Percentiles rank a stretch among this genome's conserved stretches.
Conservation (phyloP, 2,113 vertebrate species). For the Solenodon paradoxus region DNA sequence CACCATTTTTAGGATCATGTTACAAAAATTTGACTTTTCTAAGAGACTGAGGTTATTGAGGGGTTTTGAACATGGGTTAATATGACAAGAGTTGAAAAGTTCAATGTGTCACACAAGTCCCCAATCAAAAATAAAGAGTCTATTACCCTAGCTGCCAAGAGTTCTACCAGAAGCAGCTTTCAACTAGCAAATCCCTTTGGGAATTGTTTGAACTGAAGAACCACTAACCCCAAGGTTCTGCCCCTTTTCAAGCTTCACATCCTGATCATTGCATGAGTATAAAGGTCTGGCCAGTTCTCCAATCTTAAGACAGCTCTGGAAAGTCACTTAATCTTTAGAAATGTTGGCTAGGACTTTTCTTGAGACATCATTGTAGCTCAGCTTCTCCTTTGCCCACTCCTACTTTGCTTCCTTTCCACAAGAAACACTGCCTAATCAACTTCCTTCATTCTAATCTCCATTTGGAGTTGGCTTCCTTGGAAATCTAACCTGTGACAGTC, state of each 20-base stretch:
- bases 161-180: background rate
- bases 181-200: background rate
- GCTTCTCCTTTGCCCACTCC: too few species aligned
- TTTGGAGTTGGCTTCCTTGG: background rate
- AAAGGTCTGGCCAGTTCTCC: background rate
- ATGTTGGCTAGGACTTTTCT: background rate
- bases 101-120: background rate
- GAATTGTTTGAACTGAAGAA: background rate
- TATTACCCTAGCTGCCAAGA: background rate
- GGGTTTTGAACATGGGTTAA: background rate
- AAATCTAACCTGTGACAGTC: background rate
- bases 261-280: background rate
- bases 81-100: background rate
- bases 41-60: background rate
- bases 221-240: background rate
- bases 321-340: background rate
- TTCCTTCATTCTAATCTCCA: background rate
- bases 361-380: too few species aligned
- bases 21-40: background rate
- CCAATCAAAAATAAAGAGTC: background rate
- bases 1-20: background rate
- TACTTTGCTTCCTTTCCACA: background rate
- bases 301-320: background rate
- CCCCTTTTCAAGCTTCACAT: background rate
- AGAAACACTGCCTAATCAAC: background rate